Conservation (phyloP, 2,888 invertebrate genomes). For the Bembecia ichneumoniformis region DNA sequence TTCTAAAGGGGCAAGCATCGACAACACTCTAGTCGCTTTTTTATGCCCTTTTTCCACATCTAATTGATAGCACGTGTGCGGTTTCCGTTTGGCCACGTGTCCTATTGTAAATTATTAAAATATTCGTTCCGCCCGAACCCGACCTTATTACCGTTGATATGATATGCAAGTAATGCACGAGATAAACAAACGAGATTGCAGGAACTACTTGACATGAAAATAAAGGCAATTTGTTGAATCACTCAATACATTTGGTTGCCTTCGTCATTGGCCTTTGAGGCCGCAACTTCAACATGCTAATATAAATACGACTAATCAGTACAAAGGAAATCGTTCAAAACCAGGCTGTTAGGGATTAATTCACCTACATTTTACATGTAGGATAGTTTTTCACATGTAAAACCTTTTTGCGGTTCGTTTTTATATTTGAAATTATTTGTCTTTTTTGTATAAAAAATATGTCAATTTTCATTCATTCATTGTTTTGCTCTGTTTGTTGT, state of each 20-base stretch:
- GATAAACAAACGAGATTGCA: conserved; percentile 27
- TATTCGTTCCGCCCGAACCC: conserved; percentile 47
- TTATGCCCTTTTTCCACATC: conserved; percentile 35
- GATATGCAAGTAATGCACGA: conserved; percentile 29
- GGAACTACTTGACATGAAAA: conserved; percentile 43
- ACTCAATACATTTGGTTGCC: neutral
- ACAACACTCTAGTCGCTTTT: conserved; percentile 39
- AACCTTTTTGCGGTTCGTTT: too few relatives aligned
- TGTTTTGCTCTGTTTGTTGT: too few relatives aligned
- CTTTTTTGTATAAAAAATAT: too few relatives aligned
- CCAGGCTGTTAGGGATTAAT: too few relatives aligned
- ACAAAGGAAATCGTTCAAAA: too few relatives aligned
- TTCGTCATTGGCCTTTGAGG: neutral
- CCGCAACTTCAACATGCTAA: neutral
- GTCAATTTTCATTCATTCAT: too few relatives aligned
- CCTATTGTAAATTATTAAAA: conserved; percentile 52
- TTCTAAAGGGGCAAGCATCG: conserved; percentile 26
- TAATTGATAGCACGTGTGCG: conserved; percentile 68
- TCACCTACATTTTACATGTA: too few relatives aligned
- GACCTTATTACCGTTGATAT: conserved; percentile 21
- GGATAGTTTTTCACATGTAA: too few relatives aligned
- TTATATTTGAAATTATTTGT: too few relatives aligned
- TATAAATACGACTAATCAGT: neutral
- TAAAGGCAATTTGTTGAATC: conserved; percentile 31
- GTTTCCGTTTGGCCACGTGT: conserved; percentile 64